Conservation (phyloP, 2,113 vertebrate genomes). For the Polyodon spathula region DNA sequence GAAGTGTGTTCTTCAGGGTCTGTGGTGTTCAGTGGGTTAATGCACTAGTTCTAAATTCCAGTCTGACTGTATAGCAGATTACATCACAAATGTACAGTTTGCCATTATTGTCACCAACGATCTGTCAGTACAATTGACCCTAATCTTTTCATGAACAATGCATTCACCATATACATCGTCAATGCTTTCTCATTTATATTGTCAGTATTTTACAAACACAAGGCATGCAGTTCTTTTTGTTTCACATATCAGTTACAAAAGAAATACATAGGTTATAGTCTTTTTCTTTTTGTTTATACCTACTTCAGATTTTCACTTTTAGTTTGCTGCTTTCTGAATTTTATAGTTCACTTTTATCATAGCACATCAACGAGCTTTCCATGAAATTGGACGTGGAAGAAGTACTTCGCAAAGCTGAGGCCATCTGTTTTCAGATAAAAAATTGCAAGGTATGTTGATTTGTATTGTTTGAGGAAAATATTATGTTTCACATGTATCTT, state of each 20-base stretch:
- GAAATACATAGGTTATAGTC: background rate
- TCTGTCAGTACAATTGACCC: too few relatives aligned
- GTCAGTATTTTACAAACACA: too few relatives aligned
- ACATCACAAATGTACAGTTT: too few relatives aligned
- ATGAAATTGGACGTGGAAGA: slow-evolving; percentile 91
- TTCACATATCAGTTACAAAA: background rate
- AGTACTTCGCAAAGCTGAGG: slow-evolving; percentile 81
- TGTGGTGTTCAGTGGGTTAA: slow-evolving; percentile 89
- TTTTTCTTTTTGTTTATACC: background rate
- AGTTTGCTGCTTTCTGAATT: slow-evolving; percentile 16
- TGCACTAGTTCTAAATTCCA: background rate
- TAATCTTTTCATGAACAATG: too few relatives aligned
- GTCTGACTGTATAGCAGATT: background rate
- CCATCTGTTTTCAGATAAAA: slow-evolving; percentile 81
- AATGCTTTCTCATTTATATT: too few relatives aligned
- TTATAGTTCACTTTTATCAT: slow-evolving; percentile 25
- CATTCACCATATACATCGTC: too few relatives aligned
- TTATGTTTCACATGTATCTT: background rate
- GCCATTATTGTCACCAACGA: too few relatives aligned
- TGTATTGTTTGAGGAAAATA: background rate
- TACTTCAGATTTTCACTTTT: background rate
- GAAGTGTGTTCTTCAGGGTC: background rate
- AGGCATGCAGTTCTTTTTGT: too few relatives aligned
- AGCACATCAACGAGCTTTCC: slow-evolving; percentile 95
- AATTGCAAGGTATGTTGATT: slow-evolving; percentile 73